These are phyloP conservation scores for Eremobia ochroleuca DNA, from an alignment of 2,888 invertebrate species.

Conservation along the genomic window DNA sequence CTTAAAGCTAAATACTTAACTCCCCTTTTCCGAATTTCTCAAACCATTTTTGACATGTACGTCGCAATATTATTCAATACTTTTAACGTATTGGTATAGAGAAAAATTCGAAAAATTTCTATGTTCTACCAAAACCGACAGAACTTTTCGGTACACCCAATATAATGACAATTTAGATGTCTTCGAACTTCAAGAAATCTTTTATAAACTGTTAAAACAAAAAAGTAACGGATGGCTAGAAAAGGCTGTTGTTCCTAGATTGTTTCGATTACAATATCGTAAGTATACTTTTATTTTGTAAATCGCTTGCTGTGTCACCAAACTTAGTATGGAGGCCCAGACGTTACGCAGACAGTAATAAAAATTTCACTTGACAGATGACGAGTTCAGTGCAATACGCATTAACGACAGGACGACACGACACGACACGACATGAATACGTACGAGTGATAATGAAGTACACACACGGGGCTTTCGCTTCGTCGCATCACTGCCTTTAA, in stretches of 20 bases:
- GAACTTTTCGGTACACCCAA: too few species aligned
- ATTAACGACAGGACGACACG: constrained; percentile 53
- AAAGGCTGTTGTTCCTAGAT: background rate
- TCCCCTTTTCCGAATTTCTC: too few species aligned
- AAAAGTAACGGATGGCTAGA: background rate
- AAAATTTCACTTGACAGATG: constrained; percentile 76
- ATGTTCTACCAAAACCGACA: too few species aligned
- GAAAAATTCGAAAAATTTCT: too few species aligned
- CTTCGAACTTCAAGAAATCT: background rate
- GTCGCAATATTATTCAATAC: too few species aligned
- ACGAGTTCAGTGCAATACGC: constrained; percentile 60
- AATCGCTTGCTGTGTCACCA: constrained; percentile 22
- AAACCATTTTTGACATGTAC: too few species aligned
- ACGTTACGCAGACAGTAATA: constrained; percentile 69
- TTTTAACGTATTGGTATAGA: too few species aligned
- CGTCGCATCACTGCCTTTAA: constrained; percentile 18
- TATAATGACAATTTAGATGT: too few species aligned
- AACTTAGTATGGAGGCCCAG: constrained; percentile 28
- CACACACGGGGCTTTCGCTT: constrained; percentile 38
- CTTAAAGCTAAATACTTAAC: too few species aligned
- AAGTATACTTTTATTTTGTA: constrained; percentile 23
- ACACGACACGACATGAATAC: constrained; percentile 65
- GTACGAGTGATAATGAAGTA: constrained; percentile 51
- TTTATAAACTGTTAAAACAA: background rate
- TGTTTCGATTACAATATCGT: constrained; percentile 1